Base-by-base conservation (phyloP, 2,113 vertebrate species). In the Bubo scandiacus region DNA sequence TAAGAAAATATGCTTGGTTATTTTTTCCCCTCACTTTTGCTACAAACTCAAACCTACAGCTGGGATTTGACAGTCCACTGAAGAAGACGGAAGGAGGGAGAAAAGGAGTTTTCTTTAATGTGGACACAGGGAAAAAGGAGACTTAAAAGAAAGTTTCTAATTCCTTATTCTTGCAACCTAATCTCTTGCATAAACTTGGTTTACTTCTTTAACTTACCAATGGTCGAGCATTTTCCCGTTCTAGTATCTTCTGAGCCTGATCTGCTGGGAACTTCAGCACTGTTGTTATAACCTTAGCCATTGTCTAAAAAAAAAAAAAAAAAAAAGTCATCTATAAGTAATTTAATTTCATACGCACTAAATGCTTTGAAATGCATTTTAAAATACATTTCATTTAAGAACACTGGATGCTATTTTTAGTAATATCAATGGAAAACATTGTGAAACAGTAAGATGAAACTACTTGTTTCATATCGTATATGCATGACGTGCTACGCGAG, bases 271-370 rank as follows among this genome's bases (percentile, higher is more conserved):
- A 99, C 98, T 99, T 99, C 61, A 99, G 98, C 93, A 99, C 98
- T 78, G 99, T 99, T 54, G 99, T 99, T 93, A 99, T 99, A 88
- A 99, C 99, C 97, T 99, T 99, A 93, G 99, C 99, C 99, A 99
- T 99, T 16, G 99, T 99, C 99, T 99, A 87, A 75, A 88, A 87
- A 94, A 71, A 92, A 97, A 84, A 97, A 84, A 3, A 59, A 71
- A 92, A 97, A 82, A 3, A 59, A 3, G 40, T 86, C 51, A 80
- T 12, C 85, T 55, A 3, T 73, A 79, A 71, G 45, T 6, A 79
- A 81, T 68, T 43, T 6, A 77, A 81, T 20, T 81, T 42, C 49
- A 74, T 3, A 62, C 25, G 16, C 38, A 68, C 29, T 63, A 55
- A 75, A 81, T 26, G 11, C 78, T 82, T 89, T 38, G 9, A 17